A percentile compares a stretch with the other conserved stretches of the same genome.
Evolutionary conservation across 1,140 invertebrate genomes (phyloP).

Genomic region (Paramacrobiotus metropolitanus): DNA sequence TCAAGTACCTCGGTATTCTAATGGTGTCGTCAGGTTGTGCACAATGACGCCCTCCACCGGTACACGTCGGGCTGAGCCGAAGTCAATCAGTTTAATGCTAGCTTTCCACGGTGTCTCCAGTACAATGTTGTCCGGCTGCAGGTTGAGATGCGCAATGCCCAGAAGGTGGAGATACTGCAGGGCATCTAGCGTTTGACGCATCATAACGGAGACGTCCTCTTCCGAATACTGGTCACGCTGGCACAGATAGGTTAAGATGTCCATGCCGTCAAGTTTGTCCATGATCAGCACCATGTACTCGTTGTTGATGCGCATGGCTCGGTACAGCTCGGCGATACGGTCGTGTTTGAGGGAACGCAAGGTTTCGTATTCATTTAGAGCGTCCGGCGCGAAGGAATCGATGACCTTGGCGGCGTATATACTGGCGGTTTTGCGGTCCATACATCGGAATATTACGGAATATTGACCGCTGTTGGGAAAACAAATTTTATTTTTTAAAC

Average conservation of each 20-base stretch:
- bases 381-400: slow-evolving; percentile 26
- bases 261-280: slow-evolving; percentile 71
- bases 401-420: slow-evolving; percentile 47
- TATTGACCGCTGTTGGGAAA: slow-evolving; percentile 42
- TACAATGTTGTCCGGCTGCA: slow-evolving; percentile 90
- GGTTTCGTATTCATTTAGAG: slow-evolving; percentile 49
- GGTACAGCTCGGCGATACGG: slow-evolving; percentile 45
- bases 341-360: slow-evolving; percentile 55
- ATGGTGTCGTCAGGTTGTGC: slow-evolving; percentile 31
- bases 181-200: slow-evolving; percentile 58
- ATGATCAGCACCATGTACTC: slow-evolving; percentile 36
- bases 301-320: slow-evolving; percentile 26
- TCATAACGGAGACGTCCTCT: slow-evolving; percentile 57
- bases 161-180: slow-evolving; percentile 78
- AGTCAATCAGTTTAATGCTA: slow-evolving; percentile 66
- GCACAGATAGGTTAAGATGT: slow-evolving; percentile 62
- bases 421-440: slow-evolving; percentile 41
- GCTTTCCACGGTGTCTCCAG: slow-evolving; percentile 62
- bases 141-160: slow-evolving; percentile 66
- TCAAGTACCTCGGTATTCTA: slow-evolving; percentile 42
- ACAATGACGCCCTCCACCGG: slow-evolving; percentile 49
- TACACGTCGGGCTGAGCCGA: slow-evolving; percentile 55
- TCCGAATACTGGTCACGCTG: slow-evolving; percentile 66
- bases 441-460: slow-evolving; percentile 54
- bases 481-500: slow-evolving; percentile 1